Conservation (phyloP, 2,888 invertebrate genomes). For the Torymus tubicola region DNA sequence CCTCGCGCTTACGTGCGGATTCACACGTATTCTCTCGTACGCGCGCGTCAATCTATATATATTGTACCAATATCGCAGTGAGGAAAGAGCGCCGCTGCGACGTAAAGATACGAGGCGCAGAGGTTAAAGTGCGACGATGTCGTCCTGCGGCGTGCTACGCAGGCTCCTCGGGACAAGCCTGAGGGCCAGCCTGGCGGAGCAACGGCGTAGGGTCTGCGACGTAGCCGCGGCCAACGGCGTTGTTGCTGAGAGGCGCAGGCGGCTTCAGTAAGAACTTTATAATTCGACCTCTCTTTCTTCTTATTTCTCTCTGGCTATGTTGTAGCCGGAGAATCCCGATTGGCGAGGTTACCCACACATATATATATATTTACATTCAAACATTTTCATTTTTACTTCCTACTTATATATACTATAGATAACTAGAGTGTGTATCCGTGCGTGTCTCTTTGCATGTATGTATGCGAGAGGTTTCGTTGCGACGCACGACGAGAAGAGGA, state of each 20-base stretch:
- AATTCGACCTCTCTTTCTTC: neutral
- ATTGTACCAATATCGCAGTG: too few species aligned
- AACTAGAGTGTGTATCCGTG: too few species aligned
- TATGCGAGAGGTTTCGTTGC: too few species aligned
- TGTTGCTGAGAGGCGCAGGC: neutral
- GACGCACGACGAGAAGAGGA: too few species aligned
- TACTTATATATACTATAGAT: too few species aligned
- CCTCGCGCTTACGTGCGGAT: neutral
- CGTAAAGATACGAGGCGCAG: neutral
- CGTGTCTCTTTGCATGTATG: too few species aligned
- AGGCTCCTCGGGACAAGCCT: slow-evolving; percentile 27
- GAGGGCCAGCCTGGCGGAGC: neutral
- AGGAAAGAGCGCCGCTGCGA: too few species aligned
- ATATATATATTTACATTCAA: too few species aligned
- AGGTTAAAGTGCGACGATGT: neutral
- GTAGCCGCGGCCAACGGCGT: neutral
- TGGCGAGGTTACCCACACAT: too few species aligned
- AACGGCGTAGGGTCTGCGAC: neutral
- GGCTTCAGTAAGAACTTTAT: slow-evolving; percentile 26
- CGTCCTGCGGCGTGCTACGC: slow-evolving; percentile 46
- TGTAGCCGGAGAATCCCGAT: too few species aligned
- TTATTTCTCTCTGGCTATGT: neutral
- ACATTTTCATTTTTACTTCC: too few species aligned
- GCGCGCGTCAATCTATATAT: too few species aligned
- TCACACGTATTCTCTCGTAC: neutral